Evolutionary conservation across 2,113 vertebrate species (phyloP), one percentile per base, ranked within the genome.

Genomic region (Mixornis gularis): DNA sequence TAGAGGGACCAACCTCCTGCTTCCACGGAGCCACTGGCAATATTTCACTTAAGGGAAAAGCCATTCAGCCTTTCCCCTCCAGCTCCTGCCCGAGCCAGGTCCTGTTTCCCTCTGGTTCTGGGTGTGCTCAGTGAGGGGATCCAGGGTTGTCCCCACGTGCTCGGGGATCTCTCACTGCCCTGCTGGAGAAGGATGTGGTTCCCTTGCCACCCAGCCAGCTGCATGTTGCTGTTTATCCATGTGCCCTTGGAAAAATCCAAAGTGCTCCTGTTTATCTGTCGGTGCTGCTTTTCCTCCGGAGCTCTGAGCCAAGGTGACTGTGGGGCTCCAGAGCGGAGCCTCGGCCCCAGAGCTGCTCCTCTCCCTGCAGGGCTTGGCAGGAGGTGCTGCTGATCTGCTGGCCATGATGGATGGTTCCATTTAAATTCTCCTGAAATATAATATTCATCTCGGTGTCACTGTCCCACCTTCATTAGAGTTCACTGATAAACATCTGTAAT

Each of bases 361-460:
- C 84, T 84, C 6, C 0, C 6, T 7, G 46, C 10, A 1, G 73
- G 29, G 48, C 44, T 30, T 34, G 80, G 92, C 85, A 59, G 87
- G 40, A 89, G 93, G 72, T 74, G 85, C 20, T 86, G 85, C 87
- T 56, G 89, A 44, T 80, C 44, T 87, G 56, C 68, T 74, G 70
- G 58, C 22, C 66, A 63, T 96, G 96, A 97, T 96, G 96, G 96
- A 97, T 97, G 70, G 38, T 91, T 94, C 94, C 56, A 95, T 94
- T 97, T 93, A 93, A 78, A 92, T 91, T 87, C 77, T 40, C 44
- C 92, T 68, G 88, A 87, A 95, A 94, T 95, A 72, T 79, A 94
- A 94, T 95, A 95, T 95, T 96, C 84, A 94, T 95, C 95, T 89
- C 3, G 4, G 64, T 91, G 78, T 85, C 90, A 74, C 59, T 43